Conservation (phyloP, 2,888 invertebrate species). For the Bursaphelenchus okinawaensis region DNA sequence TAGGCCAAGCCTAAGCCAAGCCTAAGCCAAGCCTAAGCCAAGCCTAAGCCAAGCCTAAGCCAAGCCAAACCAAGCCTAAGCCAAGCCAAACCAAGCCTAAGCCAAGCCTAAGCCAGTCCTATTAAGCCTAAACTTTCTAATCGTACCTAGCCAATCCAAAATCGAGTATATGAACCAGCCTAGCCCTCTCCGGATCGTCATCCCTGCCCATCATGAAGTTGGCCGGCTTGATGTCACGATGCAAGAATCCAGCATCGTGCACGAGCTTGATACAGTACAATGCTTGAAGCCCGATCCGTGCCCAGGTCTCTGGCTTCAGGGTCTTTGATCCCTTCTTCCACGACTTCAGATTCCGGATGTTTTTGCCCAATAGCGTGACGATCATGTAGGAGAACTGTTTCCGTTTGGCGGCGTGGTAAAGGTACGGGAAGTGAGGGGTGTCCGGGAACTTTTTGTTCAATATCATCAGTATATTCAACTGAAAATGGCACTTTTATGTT, state of each 20-base stretch:
- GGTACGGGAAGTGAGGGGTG: constrained; percentile 35
- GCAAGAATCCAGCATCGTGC: constrained; percentile 30
- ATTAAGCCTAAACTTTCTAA: no score
- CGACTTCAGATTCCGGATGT: constrained; percentile 29
- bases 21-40: no score
- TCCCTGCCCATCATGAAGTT: constrained; percentile 34
- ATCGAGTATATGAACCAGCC: constrained; percentile 37
- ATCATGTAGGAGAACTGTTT: constrained; percentile 41
- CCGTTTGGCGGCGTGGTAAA: constrained; percentile 37
- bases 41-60: no score
- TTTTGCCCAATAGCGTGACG: constrained; percentile 42
- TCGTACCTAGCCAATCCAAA: constrained; percentile 34
- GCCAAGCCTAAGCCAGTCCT: no score
- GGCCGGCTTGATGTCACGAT: constrained; percentile 25
- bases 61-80: no score
- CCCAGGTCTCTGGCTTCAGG: constrained; percentile 23
- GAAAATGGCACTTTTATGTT: no score
- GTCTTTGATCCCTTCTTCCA: neutral
- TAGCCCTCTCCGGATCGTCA: constrained; percentile 27
- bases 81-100: no score
- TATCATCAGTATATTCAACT: constrained; percentile 30
- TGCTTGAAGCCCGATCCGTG: constrained; percentile 35
- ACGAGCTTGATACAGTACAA: constrained; percentile 31
- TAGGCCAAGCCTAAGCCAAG: no score
- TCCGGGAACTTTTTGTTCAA: constrained; percentile 31